These are phyloP conservation scores for Galerucella calmariensis DNA, from an alignment of 2,888 invertebrate genomes.

Conservation along the genomic window DNA sequence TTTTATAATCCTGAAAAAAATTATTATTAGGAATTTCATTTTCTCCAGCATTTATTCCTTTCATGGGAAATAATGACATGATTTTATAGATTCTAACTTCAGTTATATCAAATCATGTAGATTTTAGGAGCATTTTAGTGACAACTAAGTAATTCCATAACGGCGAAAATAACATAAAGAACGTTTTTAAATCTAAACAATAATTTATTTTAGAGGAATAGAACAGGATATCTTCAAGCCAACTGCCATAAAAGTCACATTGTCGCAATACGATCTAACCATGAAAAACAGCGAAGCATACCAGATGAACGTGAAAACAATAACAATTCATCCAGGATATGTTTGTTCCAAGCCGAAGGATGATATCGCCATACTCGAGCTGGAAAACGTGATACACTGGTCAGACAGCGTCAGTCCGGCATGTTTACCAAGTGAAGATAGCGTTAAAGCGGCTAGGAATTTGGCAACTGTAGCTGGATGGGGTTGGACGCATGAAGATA, in stretches of 20 bases:
- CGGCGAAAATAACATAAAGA: not conserved
- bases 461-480: conserved; percentile 83
- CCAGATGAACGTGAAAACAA: conserved; percentile 66
- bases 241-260: conserved; percentile 73
- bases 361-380: conserved; percentile 81
- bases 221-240: conserved; percentile 72
- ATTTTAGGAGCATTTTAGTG: too few species aligned
- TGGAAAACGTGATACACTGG: conserved; percentile 75
- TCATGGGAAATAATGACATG: not conserved
- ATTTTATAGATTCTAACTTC: not conserved
- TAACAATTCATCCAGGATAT: conserved; percentile 82
- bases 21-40: not conserved
- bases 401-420: conserved; percentile 79
- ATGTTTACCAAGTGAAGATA: conserved; percentile 74
- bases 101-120: too few species aligned
- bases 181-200: not conserved
- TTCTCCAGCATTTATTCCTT: not conserved
- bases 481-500: conserved; percentile 85
- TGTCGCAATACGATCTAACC: conserved; percentile 79
- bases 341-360: conserved; percentile 71
- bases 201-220: conserved; percentile 69
- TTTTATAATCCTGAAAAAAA: not conserved
- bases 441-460: conserved; percentile 69
- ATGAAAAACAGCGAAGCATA: conserved; percentile 66
- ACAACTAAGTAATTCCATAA: too few species aligned